Evolutionary conservation across 1,140 invertebrate species (phyloP), one percentile per base, ranked within the genome.

Genomic region (Drosophila ambigua): DNA sequence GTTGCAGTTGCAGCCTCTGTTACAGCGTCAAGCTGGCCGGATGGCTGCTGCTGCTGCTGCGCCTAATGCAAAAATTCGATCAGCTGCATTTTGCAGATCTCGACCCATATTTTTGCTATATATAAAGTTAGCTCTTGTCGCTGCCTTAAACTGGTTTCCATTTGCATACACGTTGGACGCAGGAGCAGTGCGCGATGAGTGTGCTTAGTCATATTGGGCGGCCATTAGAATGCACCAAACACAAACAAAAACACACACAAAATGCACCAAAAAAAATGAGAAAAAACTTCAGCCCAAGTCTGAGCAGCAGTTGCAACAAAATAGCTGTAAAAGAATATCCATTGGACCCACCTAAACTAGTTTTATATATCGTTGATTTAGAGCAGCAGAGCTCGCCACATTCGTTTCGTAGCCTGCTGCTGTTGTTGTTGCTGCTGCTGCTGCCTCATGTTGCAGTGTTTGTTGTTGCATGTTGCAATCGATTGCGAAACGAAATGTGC

Each of bases 1-100:
- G 72, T 16, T 16, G 16, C 78, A 66, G 71, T 55, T 41, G 62
- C 80, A 48, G 68, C 62, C 52, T 62, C 72, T 69, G 64, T 85
- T 83, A 72, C 20, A 11, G 9, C 4, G 57, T 11, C 41, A 31
- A 54, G 72, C 68, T 80, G 77, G 81, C 81, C 82, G 81, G 81
- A 80, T 81, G 82, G 82, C 57, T 61, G 79, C 41, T 53, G 72
- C 67, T 67, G 82, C 75, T 68, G 83, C 84, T 91, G 90, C 84
- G 88, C 89, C 81, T 87, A 91, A 91, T 91, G 89, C 89, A 91
- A 91, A 91, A 91, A 91, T 91, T 91, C 89, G 89, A 91, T 91
- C 89, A 90, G 82, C 84, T 89, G 85, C 85, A 90, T 90, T 89
- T 87, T 79, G 72, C 79, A 91, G 77, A 90, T 91, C 81, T 84